Conservation (phyloP, 92 coral and sea anemone species). For the Actinernus sp. region DNA sequence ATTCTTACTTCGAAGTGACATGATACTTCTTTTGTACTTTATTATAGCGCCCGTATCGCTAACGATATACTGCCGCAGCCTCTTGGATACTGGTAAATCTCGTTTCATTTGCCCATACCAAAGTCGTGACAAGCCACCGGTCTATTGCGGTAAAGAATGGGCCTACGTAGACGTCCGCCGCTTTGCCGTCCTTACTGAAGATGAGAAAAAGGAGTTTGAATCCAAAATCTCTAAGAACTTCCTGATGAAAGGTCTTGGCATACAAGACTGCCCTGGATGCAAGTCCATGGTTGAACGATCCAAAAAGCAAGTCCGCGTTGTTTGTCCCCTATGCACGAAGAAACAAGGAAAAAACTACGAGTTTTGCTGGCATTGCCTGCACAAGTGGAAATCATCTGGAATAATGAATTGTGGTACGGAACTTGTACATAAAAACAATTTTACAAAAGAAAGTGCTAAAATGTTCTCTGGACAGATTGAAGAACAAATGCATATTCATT, state of each 20-base stretch:
- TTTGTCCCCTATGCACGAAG: constrained; percentile 71
- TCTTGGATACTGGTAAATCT: constrained; percentile 69
- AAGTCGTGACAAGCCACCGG: constrained; percentile 52
- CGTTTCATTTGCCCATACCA: constrained; percentile 80
- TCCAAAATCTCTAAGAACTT: constrained; percentile 70
- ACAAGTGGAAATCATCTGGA: constrained; percentile 59
- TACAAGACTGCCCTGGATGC: constrained; percentile 88
- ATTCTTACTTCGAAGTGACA: too few relatives aligned
- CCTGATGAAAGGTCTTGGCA: constrained; percentile 76
- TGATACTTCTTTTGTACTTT: too few relatives aligned
- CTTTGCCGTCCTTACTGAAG: constrained; percentile 81
- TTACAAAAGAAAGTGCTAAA: too few relatives aligned
- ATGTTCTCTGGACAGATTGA: too few relatives aligned
- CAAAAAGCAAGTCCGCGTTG: constrained; percentile 69
- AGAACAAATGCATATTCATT: too few relatives aligned
- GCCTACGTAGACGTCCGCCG: constrained; percentile 80
- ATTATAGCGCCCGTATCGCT: constrained; percentile 81
- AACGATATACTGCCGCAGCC: constrained; percentile 85
- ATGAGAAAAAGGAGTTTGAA: constrained; percentile 79
- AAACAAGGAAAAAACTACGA: constrained; percentile 22
- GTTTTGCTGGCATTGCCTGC: constrained; percentile 91
- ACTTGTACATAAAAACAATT: too few relatives aligned
- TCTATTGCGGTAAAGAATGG: constrained; percentile 83
- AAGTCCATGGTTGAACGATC: constrained; percentile 68
- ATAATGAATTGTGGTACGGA: constrained; percentile 74